Evolutionary conservation across 2,888 invertebrate species (phyloP).

Genomic region (Saturnia japonica): DNA sequence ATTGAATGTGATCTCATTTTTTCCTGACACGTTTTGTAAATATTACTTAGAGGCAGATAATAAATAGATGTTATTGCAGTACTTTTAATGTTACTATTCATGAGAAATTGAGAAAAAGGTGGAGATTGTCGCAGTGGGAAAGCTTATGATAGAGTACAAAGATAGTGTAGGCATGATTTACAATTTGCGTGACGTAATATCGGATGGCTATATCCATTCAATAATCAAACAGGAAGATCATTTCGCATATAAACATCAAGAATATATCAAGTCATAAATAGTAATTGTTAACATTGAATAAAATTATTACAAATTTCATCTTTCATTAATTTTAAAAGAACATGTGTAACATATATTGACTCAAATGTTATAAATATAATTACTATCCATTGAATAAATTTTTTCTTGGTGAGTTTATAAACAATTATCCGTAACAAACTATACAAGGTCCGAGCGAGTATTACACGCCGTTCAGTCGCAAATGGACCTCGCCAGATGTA

Average conservation of each 20-base stretch:
- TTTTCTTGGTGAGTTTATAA: conserved; percentile 18
- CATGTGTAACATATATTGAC: neutral
- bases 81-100: too few relatives aligned
- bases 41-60: neutral
- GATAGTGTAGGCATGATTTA: too few relatives aligned
- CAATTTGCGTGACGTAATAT: too few relatives aligned
- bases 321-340: neutral
- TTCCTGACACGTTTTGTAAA: neutral
- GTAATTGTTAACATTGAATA: neutral
- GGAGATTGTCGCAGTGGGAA: too few relatives aligned
- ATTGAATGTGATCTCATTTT: neutral
- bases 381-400: conserved; percentile 1
- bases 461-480: neutral
- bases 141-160: too few relatives aligned
- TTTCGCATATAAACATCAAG: too few relatives aligned
- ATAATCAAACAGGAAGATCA: too few relatives aligned
- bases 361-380: neutral
- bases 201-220: too few relatives aligned
- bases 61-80: neutral
- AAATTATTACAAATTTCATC: neutral
- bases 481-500: conserved; percentile 10
- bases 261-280: too few relatives aligned
- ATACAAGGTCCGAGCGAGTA: conserved; percentile 31
- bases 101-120: too few relatives aligned
- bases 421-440: conserved; percentile 20